A percentile compares a stretch with the other conserved stretches of the same genome.
Evolutionary conservation across 2,888 invertebrate genomes (phyloP).

Genomic region (Papilio demoleus): DNA sequence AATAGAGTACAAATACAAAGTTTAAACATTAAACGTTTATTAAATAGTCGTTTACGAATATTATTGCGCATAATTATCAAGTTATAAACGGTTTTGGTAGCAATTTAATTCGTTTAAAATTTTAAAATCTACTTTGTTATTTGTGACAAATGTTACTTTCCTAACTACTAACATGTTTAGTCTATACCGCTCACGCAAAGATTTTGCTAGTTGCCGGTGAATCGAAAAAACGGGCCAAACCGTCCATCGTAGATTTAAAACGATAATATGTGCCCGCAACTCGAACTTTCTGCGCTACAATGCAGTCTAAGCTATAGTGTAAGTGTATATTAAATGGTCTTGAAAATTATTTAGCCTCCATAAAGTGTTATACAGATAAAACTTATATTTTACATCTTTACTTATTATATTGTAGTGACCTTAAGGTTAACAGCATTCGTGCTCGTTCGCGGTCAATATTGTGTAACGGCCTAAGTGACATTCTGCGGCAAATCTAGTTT

Average conservation of each 20-base stretch:
- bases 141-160: background rate
- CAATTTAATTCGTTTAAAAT: slow-evolving; percentile 17
- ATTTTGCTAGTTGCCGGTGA: no score
- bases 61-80: slow-evolving; percentile 17
- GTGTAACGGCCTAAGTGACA: slow-evolving; percentile 32
- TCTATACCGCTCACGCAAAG: no score
- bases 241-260: no score
- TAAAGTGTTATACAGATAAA: background rate
- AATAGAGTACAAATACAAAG: slow-evolving; percentile 28
- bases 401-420: slow-evolving; percentile 22
- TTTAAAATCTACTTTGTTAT: background rate
- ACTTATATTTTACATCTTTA: slow-evolving; percentile 5
- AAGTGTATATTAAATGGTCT: no score
- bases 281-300: no score
- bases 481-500: slow-evolving; percentile 33
- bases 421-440: slow-evolving; percentile 23
- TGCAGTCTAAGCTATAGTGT: no score
- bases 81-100: background rate
- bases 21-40: slow-evolving; percentile 32
- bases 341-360: background rate
- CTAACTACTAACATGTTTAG: background rate
- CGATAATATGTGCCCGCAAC: no score
- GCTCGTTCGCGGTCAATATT: slow-evolving; percentile 20
- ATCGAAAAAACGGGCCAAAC: no score
- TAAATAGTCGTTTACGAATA: slow-evolving; percentile 31